These are phyloP conservation scores for Cylloceria caligata DNA, from an alignment of 2,888 invertebrate species.

Conservation along the genomic window DNA sequence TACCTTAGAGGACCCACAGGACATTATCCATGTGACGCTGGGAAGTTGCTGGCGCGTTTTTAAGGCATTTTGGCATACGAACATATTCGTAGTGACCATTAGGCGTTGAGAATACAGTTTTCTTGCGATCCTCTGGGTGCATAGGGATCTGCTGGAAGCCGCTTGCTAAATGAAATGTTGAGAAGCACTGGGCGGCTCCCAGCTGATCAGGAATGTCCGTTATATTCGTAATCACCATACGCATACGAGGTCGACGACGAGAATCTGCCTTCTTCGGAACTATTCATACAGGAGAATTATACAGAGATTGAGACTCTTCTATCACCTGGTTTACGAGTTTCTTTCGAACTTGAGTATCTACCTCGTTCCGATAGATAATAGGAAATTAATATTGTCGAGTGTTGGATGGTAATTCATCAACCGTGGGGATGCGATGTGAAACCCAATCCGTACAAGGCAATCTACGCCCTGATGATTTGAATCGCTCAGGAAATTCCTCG, in stretches of 20 bases:
- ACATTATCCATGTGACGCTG: neutral
- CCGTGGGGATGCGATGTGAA: neutral
- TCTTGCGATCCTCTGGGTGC: neutral
- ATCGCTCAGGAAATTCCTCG: neutral
- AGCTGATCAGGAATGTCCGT: conserved; percentile 57
- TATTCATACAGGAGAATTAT: conserved; percentile 42
- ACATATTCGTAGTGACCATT: neutral
- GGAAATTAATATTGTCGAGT: neutral
- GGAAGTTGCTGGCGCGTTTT: neutral
- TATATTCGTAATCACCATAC: conserved; percentile 70
- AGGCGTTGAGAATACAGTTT: neutral
- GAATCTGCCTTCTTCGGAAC: conserved; percentile 70
- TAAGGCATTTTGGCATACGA: neutral
- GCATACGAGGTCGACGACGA: conserved; percentile 67
- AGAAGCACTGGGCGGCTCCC: conserved; percentile 34
- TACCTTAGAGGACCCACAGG: too few species aligned
- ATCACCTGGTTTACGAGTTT: neutral
- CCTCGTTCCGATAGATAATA: neutral
- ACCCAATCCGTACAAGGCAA: neutral
- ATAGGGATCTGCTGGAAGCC: conserved; percentile 47
- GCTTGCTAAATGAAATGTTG: conserved; percentile 27
- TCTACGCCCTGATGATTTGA: neutral
- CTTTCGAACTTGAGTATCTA: neutral
- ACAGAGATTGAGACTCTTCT: neutral
- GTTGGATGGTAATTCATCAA: neutral